These are phyloP conservation scores for Formica exsecta DNA, from an alignment of 1,140 invertebrate genomes.

Conservation along the genomic window DNA sequence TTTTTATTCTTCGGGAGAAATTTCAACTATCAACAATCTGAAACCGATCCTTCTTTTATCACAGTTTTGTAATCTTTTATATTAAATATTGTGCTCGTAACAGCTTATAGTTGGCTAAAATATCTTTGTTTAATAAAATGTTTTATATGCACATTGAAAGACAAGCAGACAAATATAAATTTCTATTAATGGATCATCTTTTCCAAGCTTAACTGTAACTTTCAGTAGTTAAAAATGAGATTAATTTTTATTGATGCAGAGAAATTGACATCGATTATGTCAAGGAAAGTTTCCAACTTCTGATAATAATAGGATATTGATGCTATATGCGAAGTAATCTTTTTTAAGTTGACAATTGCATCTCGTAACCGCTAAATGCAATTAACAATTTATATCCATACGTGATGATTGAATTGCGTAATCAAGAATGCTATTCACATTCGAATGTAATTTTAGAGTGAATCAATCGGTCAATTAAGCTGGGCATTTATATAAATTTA, in stretches of 20 bases:
- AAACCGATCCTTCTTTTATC: not conserved
- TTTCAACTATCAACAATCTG: not conserved
- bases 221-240: conserved; percentile 7
- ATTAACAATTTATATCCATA: conserved; percentile 34
- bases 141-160: not conserved
- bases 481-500: not conserved
- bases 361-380: not conserved
- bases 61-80: conserved; percentile 5
- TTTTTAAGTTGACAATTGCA: conserved; percentile 4
- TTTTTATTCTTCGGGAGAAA: conserved; percentile 13
- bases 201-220: not conserved
- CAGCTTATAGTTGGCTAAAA: not conserved
- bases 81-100: not conserved
- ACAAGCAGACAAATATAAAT: not conserved
- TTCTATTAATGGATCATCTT: not conserved
- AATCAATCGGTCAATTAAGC: not conserved
- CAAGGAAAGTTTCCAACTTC: not conserved
- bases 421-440: not conserved
- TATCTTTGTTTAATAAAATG: not conserved
- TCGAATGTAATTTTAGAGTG: not conserved
- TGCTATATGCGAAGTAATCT: not conserved
- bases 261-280: not conserved
- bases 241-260: conserved; percentile 21
- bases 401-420: conserved; percentile 17
- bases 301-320: not conserved